Conservation (phyloP, 1,140 invertebrate species). For the Philotrypesis tridentata region DNA sequence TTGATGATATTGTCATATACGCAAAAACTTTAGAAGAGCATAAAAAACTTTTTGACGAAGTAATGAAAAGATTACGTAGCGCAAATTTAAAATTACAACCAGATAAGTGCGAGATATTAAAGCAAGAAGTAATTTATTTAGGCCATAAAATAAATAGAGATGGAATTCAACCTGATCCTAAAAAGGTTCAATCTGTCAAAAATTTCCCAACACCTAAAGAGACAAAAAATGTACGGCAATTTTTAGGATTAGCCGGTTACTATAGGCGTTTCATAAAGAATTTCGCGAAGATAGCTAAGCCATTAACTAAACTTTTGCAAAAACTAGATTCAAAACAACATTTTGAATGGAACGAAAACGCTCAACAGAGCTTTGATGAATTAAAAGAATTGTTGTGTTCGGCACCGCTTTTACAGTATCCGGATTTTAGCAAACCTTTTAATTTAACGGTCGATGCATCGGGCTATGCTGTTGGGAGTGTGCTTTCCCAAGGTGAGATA, state of each 20-base stretch:
- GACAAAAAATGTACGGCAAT: not conserved
- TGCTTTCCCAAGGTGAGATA: too few species aligned
- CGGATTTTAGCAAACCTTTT: too few species aligned
- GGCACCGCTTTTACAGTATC: too few species aligned
- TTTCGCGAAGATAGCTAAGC: too few species aligned
- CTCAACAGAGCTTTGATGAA: not conserved
- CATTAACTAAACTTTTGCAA: too few species aligned
- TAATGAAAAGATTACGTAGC: not conserved
- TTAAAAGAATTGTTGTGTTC: not conserved
- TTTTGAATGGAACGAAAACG: not conserved
- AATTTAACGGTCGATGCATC: too few species aligned
- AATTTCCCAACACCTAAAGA: slow-evolving; percentile 49
- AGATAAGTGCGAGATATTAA: slow-evolving; percentile 28
- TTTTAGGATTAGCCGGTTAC: too few species aligned
- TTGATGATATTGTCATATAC: slow-evolving; percentile 50
- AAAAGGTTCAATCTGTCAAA: slow-evolving; percentile 47
- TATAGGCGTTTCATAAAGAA: too few species aligned
- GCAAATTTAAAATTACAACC: not conserved
- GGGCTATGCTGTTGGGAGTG: too few species aligned
- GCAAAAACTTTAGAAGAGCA: slow-evolving; percentile 26
- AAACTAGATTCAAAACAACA: too few species aligned
- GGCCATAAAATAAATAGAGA: not conserved
- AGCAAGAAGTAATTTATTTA: slow-evolving; percentile 11
- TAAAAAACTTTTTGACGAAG: not conserved
- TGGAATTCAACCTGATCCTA: not conserved